Base-by-base conservation (phyloP, 1,140 invertebrate species). In the Drosophila persimilis region DNA sequence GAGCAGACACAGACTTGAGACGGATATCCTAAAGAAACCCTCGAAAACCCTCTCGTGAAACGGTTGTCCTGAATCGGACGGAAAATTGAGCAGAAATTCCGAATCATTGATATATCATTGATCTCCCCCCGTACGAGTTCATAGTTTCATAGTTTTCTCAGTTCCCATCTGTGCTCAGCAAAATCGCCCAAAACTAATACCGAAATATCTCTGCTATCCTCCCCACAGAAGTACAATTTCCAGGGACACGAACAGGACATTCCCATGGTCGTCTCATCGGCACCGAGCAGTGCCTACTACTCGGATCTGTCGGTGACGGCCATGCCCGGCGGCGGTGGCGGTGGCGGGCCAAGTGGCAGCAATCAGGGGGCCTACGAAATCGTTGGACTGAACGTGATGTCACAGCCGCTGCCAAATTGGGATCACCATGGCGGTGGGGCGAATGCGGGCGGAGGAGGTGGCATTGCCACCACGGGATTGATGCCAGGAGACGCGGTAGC, bases 241-340 rank as follows among this genome's bases (percentile, higher is more conserved):
- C 90, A 91, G 57, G 74, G 76, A 51, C 88, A 91, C 26, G 94
- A 95, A 69, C 94, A 94, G 24, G 94, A 95, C 71, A 93, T 93
- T 15, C 94, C 93, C 41, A 91, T 91, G 90, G 93, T 93, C 53
- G 93, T 93, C 26, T 94, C 94, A 56, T 95, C 94, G 59, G 94
- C 95, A 2, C 94, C 94, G 9, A 95, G 94, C 77, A 95, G 94
- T 89, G 94, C 94, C 5, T 95, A 95, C 80, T 95, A 95, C 88
- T 95, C 94, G 58, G 94, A 95, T 86, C 90, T 95, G n/a, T 93
- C 93, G 13, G 92, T 92, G 6, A 92, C 92, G 2, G 92, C 92
- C 35, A 90, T 92, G 63, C 92, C 92, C 0, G 88, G 90, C 17
- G 89, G 90, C 0, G 88, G 90, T n/a, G 89, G 90, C 20, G 89